Evolutionary conservation across 2,113 vertebrate species (phyloP), one percentile per base, ranked within the genome.

Genomic region (Leptobrachium ailaonicum): DNA sequence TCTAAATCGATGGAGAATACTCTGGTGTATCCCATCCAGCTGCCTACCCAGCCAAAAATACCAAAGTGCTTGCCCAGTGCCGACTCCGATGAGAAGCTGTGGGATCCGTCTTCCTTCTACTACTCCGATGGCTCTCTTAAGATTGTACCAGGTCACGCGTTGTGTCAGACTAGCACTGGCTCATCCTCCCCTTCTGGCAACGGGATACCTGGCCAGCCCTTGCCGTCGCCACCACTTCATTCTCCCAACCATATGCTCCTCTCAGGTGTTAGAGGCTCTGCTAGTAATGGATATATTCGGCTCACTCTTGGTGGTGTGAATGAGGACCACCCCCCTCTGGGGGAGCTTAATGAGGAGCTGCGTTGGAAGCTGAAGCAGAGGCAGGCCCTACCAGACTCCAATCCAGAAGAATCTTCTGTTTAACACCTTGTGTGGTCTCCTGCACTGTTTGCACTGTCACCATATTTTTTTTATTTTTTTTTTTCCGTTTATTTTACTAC

Each of bases 371-470:
- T 94, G 85, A 86, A 98, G 88, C 97, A 98, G 88, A 94, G 97
- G 40, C 97, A 96, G 73, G 91, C 96, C 1, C 90, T 99, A 85
- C 97, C 97, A 0, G 96, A 99, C 80, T 97, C 97, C 75, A 99
- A 98, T 87, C 97, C 97, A 0, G 97, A 99, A 91, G 97, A 99
- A 90, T 99, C 97, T 0, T 98, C 97, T 0, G 96, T 99, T 82
- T 99, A 92, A 92, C 72, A 47, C 43, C 11, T 42, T 53, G 9
- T 20, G n/a, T 56, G 66, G 41, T 66, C 72, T 75, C 79, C 11
- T 75, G 79, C 79, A 43, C 71, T 68, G 72, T 81, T 81, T 81
- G 79, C 79, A 81, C 79, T 81, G 72, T 58, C 73, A 44, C 64
- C 13, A 68, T 54, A 12, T 78, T 71, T 79, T 53, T 66, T 12